These are phyloP conservation scores for Meiosimyza platycephala DNA, from an alignment of 2,888 invertebrate species.

Conservation along the genomic window DNA sequence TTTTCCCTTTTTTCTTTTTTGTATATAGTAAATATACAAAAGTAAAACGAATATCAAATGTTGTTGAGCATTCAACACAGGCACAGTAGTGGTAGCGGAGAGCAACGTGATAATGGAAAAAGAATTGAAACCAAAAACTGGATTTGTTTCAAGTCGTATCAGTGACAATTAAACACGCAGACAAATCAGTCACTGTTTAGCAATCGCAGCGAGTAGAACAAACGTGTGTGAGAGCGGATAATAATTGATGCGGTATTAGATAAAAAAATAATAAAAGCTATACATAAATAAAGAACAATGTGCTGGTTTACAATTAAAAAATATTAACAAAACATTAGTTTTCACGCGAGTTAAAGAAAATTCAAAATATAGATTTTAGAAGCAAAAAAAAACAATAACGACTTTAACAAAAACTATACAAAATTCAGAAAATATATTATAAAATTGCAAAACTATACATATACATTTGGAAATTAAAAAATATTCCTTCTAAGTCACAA, in stretches of 20 bases:
- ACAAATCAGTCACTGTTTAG: conserved; percentile 59
- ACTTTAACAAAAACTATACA: too few relatives aligned
- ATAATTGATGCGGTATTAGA: conserved; percentile 15
- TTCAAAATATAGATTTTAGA: conserved; percentile 14
- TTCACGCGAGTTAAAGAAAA: neutral
- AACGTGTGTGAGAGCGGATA: conserved; percentile 32
- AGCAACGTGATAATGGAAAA: conserved; percentile 40
- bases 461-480: too few relatives aligned
- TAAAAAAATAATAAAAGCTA: conserved; percentile 40
- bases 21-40: conserved; percentile 31
- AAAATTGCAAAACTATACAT: conserved; percentile 5
- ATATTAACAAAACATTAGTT: conserved; percentile 7
- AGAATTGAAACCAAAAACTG: conserved; percentile 45
- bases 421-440: conserved; percentile 18
- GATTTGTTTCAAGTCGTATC: conserved; percentile 57
- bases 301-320: conserved; percentile 8
- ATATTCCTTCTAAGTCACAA: too few relatives aligned
- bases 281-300: conserved; percentile 28
- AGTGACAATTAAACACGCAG: conserved; percentile 54
- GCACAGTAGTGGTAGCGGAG: conserved; percentile 39
- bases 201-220: conserved; percentile 58
- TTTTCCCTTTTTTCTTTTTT: conserved; percentile 1
- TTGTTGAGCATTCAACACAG: conserved; percentile 31
- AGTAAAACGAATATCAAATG: conserved; percentile 27
- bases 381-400: conserved; percentile 19